Evolutionary conservation across 2,113 vertebrate species (phyloP).

Genomic region (Rhineura floridana): DNA sequence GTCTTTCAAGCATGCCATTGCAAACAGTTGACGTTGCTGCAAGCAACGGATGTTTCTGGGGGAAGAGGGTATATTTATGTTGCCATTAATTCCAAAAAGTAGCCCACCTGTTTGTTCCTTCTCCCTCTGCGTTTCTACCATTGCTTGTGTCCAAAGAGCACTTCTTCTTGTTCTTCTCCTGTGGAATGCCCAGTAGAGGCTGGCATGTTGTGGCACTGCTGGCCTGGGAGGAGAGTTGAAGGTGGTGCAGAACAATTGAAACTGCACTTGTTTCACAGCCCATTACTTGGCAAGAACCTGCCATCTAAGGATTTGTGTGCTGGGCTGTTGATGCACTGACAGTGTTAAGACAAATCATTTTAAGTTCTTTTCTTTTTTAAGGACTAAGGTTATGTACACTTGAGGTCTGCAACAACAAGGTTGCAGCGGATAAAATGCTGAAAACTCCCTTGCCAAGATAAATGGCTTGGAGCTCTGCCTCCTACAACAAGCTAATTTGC

Average conservation of each 20-base stretch:
- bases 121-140: neutral
- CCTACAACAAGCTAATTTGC: neutral
- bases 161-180: accelerated
- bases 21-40: slow-evolving; percentile 23
- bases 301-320: too few species aligned
- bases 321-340: neutral
- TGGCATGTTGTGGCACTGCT: too few species aligned
- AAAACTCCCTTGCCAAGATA: neutral
- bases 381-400: neutral
- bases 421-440: neutral
- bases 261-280: neutral
- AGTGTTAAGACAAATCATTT: accelerated
- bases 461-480: neutral
- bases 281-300: neutral
- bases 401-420: neutral
- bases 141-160: neutral
- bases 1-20: slow-evolving; percentile 17
- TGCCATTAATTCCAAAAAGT: neutral
- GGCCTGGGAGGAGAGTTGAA: too few species aligned
- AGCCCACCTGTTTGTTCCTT: neutral
- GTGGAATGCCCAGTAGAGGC: neutral
- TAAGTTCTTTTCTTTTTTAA: neutral
- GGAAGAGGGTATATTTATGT: neutral
- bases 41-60: slow-evolving; percentile 26
- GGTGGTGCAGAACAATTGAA: accelerated